These are phyloP conservation scores for Stomorhina lunata DNA, from an alignment of 2,888 invertebrate genomes.

Conservation along the genomic window DNA sequence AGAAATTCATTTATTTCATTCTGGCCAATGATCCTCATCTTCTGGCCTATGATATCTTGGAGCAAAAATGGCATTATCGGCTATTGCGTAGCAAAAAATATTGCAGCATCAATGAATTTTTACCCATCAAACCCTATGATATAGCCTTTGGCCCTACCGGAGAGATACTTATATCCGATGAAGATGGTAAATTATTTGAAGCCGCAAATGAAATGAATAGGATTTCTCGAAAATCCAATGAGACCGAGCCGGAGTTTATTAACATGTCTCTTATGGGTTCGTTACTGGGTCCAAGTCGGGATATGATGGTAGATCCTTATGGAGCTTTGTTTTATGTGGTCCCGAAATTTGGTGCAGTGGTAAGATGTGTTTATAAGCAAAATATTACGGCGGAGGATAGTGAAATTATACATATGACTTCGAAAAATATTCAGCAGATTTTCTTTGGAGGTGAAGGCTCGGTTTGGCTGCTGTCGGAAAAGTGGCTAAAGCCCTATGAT, in stretches of 20 bases:
- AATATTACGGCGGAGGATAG: conserved; percentile 76
- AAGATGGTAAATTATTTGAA: conserved; percentile 73
- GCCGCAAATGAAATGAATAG: conserved; percentile 41
- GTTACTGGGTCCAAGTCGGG: conserved; percentile 73
- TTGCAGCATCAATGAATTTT: conserved; percentile 70
- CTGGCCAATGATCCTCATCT: conserved; percentile 69
- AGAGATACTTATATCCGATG: conserved; percentile 74
- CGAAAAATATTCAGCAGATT: conserved; percentile 77
- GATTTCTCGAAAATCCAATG: background rate
- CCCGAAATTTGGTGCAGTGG: conserved; percentile 76
- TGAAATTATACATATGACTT: conserved; percentile 76
- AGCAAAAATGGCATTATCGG: conserved; percentile 73
- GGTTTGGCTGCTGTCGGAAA: conserved; percentile 76
- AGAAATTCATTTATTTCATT: conserved; percentile 75
- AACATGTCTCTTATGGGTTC: conserved; percentile 71
- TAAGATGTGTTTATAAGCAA: conserved; percentile 71
- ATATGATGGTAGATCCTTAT: conserved; percentile 69
- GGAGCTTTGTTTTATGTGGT: conserved; percentile 76
- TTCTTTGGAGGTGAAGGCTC: conserved; percentile 74
- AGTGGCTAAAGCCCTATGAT: conserved; percentile 73
- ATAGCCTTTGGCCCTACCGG: conserved; percentile 73
- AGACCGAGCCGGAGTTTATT: conserved; percentile 28
- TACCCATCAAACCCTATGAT: conserved; percentile 73
- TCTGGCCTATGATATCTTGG: conserved; percentile 74
- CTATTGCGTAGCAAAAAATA: conserved; percentile 72